Conservation (phyloP, 1,140 invertebrate genomes). For the Archivesica marissinica region DNA sequence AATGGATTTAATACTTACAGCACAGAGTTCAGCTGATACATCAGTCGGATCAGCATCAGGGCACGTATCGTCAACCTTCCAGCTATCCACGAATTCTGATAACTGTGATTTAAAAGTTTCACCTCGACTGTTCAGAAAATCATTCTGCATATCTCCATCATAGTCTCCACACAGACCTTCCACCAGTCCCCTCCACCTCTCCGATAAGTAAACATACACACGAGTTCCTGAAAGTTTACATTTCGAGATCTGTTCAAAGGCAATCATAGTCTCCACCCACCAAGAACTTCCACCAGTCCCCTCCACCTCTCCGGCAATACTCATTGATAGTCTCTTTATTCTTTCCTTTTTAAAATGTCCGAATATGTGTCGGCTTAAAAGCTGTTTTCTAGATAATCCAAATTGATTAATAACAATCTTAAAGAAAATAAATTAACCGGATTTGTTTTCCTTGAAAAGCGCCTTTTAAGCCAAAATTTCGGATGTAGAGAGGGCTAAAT, state of each 20-base stretch:
- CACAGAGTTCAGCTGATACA: constrained; percentile 11
- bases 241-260: no score
- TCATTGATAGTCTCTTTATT: no score
- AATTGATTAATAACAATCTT: no score
- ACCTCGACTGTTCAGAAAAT: constrained; percentile 86
- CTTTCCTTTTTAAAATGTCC: no score
- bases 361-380: no score
- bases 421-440: no score
- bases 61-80: constrained; percentile 6
- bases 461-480: no score
- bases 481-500: no score
- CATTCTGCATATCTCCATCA: constrained; percentile 84
- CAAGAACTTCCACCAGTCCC: constrained; percentile 89
- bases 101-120: background rate
- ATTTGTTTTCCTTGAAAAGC: no score
- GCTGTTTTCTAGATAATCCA: no score
- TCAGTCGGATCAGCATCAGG: background rate
- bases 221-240: constrained; percentile 64
- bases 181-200: constrained; percentile 84
- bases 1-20: no score
- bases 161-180: constrained; percentile 95
- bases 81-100: constrained; percentile 31
- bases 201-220: constrained; percentile 59
- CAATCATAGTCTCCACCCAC: constrained; percentile 94
- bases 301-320: constrained; percentile 59